Evolutionary conservation across 92 coral and sea anemone species (phyloP), one percentile per base, ranked within the genome.

Genomic region (Heliopora coerulea): DNA sequence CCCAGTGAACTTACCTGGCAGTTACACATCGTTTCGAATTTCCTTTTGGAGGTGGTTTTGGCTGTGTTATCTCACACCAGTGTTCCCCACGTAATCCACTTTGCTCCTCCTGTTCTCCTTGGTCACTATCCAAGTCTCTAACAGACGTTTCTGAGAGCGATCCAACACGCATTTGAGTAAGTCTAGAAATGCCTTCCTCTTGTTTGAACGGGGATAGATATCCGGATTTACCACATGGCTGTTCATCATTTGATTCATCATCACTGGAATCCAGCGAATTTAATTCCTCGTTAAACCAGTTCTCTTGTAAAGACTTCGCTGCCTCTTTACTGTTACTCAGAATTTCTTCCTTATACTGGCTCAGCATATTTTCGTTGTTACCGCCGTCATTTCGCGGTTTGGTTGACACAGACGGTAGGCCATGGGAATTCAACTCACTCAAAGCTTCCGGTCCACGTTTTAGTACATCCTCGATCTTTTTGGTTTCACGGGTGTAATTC

Each of bases 41-140:
- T 73, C 88, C 77, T 23, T 91, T 90, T 4, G 95, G 99, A 0
- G 99, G 99, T 23, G 99, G 99, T 54, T 86, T 88, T 54, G 99
- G 99, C 49, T 80, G 79, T 10, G 88, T 66, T 29, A 68, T 32
- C 30, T 65, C 81, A 74, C 83, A 73, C 20, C 82, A 40, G n/a
- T 67, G 75, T 50, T 77, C 80, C 50, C 31, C 35, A 26, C 8
- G 32, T 19, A 73, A 46, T 63, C 3, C 59, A 69, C 18, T 68
- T 32, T 24, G 65, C 46, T 52, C 59, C 62, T 50, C 78, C 49
- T 9, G 56, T n/a, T n/a, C n/a, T 73, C 42, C 63, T 50, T 24
- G 19, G 18, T 70, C 77, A 50, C 15, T 41, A 29, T 14, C 61
- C 5, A 70, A 19, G 26, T 70, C 50, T 49, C 49, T 33, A 1